These are phyloP conservation scores for Agrenia bidenticulata DNA, from an alignment of 2,888 invertebrate species.

Conservation along the genomic window DNA sequence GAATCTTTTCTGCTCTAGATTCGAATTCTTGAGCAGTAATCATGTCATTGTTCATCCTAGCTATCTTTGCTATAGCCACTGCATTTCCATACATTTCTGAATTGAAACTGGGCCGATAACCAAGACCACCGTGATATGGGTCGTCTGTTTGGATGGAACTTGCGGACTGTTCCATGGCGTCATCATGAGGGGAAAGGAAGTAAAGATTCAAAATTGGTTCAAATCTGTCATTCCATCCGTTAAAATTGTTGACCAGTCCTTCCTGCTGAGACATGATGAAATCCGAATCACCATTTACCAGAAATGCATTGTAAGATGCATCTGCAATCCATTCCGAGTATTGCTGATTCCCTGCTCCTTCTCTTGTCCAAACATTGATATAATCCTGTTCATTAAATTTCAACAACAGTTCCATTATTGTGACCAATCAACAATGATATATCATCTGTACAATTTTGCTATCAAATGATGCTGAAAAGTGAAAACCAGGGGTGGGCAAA, in stretches of 20 bases:
- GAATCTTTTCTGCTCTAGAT: slow-evolving; percentile 31
- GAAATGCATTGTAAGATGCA: slow-evolving; percentile 40
- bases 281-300: slow-evolving; percentile 44
- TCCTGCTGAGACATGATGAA: slow-evolving; percentile 46
- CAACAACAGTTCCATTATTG: neutral
- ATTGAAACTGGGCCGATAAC: slow-evolving; percentile 50
- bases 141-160: slow-evolving; percentile 46
- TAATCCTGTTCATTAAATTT: slow-evolving; percentile 41
- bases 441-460: neutral
- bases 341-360: slow-evolving; percentile 41
- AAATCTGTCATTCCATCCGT: slow-evolving; percentile 42
- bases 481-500: too few species aligned
- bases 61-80: slow-evolving; percentile 46
- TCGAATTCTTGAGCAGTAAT: slow-evolving; percentile 34
- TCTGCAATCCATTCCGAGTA: slow-evolving; percentile 52
- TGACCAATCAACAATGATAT: too few species aligned
- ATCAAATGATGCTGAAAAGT: neutral
- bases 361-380: slow-evolving; percentile 49
- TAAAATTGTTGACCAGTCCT: slow-evolving; percentile 45
- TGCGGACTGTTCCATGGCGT: slow-evolving; percentile 50
- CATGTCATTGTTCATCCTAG: slow-evolving; percentile 36
- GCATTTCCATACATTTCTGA: slow-evolving; percentile 51
- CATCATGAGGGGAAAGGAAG: slow-evolving; percentile 47
- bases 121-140: slow-evolving; percentile 46
- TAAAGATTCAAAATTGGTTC: slow-evolving; percentile 37